phyloP scores from a whole-genome alignment of 2,888 invertebrate genomes.

The Pammene fasciana region DNA sequence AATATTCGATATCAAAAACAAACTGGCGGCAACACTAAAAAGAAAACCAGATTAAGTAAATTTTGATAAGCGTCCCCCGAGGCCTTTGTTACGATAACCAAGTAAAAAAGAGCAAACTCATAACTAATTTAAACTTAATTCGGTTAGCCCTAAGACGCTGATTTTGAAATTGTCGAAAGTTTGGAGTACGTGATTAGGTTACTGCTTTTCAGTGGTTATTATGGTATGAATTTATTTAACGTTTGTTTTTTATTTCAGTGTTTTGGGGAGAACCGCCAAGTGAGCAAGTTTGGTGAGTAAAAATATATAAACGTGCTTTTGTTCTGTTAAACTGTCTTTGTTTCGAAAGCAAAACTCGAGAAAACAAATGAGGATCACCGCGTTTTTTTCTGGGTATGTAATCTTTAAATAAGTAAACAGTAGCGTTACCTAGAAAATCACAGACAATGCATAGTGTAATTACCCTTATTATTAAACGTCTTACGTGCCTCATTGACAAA shows the following conservation, averaged over 20 bases:
- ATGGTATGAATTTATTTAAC: constrained; percentile 17
- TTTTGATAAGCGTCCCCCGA: constrained; percentile 41
- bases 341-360: too few species aligned
- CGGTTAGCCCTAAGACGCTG: constrained; percentile 47
- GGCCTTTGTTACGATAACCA: constrained; percentile 43
- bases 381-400: too few species aligned
- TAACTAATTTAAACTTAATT: constrained; percentile 53
- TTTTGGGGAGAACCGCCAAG: background rate
- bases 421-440: too few species aligned
- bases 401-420: too few species aligned
- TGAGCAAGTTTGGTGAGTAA: background rate
- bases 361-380: too few species aligned
- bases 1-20: constrained; percentile 8
- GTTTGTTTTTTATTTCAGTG: constrained; percentile 12
- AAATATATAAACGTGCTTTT: too few species aligned
- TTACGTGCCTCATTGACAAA: too few species aligned
- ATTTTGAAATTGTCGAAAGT: constrained; percentile 43
- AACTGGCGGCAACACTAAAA: constrained; percentile 14
- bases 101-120: constrained; percentile 45
- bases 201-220: constrained; percentile 28
- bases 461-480: too few species aligned
- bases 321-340: too few species aligned
- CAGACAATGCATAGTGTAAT: too few species aligned
- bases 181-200: constrained; percentile 35
- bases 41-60: constrained; percentile 43